Percentiles rank a stretch among this genome's conserved stretches.
Evolutionary conservation across 2,113 vertebrate genomes (phyloP).

Genomic region (Pachyramphus minor): DNA sequence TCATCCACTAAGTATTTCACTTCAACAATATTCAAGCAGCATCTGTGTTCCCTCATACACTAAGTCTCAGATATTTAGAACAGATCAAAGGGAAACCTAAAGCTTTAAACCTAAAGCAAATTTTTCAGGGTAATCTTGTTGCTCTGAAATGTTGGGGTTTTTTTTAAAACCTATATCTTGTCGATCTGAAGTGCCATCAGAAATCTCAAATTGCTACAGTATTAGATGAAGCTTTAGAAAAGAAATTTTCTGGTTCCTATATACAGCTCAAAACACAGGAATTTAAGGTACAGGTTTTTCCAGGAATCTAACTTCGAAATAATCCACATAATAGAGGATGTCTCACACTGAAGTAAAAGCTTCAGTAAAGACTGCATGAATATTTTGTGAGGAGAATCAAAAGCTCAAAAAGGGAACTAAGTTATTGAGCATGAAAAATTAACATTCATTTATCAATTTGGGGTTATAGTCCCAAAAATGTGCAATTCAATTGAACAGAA

Average conservation of each 20-base stretch:
- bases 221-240: neutral
- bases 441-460: neutral
- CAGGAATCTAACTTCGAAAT: neutral
- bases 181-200: conserved; percentile 13
- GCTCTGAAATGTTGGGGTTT: conserved; percentile 18
- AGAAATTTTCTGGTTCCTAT: neutral
- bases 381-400: neutral
- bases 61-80: neutral
- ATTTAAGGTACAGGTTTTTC: neutral
- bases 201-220: neutral
- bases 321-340: neutral
- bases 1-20: neutral
- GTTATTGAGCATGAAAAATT: neutral
- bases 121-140: conserved; percentile 9
- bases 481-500: neutral
- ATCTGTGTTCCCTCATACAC: neutral
- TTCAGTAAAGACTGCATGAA: neutral
- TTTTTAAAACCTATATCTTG: neutral
- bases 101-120: conserved; percentile 19
- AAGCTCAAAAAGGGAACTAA: neutral
- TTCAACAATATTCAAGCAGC: conserved; percentile 25
- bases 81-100: conserved; percentile 35
- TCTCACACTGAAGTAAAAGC: neutral
- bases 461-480: neutral
- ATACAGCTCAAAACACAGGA: neutral